These are phyloP conservation scores for Drosophila flavopinicola DNA, from an alignment of 2,888 invertebrate species.

Conservation along the genomic window DNA sequence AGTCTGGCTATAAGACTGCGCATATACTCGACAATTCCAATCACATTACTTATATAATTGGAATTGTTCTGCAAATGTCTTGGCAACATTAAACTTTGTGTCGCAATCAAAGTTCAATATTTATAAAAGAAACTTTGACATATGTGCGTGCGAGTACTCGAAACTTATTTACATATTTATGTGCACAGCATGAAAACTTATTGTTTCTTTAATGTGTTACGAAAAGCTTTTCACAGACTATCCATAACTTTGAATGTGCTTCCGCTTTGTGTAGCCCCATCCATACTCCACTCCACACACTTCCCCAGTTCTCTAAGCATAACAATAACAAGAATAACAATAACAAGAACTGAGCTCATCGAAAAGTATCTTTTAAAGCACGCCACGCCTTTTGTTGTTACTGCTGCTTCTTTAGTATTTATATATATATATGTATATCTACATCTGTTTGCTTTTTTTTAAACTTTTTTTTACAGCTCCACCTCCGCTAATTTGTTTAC, in stretches of 20 bases:
- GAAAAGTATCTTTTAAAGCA: slow-evolving; percentile 48
- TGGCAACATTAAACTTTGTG: slow-evolving; percentile 20
- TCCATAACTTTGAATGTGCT: slow-evolving; percentile 43
- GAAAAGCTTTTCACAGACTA: slow-evolving; percentile 21
- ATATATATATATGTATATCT: slow-evolving; percentile 25
- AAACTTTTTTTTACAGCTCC: slow-evolving; percentile 30
- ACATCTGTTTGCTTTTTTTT: slow-evolving; percentile 63
- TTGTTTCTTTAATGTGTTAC: slow-evolving; percentile 40
- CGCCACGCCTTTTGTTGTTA: slow-evolving; percentile 37
- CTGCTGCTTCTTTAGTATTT: slow-evolving; percentile 2
- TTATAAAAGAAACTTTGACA: slow-evolving; percentile 50
- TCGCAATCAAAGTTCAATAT: slow-evolving; percentile 35
- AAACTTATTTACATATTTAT: slow-evolving; percentile 54
- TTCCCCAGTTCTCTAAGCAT: slow-evolving; percentile 13
- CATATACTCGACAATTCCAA: slow-evolving; percentile 11
- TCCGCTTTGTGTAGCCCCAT: slow-evolving; percentile 38
- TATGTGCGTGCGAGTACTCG: slow-evolving; percentile 27
- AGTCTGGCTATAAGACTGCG: background rate
- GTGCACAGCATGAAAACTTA: slow-evolving; percentile 18
- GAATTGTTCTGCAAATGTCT: slow-evolving; percentile 12
- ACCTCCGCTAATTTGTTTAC: slow-evolving; percentile 65
- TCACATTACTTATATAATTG: slow-evolving; percentile 3
- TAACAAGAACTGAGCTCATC: slow-evolving; percentile 69
- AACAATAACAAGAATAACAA: slow-evolving; percentile 39
- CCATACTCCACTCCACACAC: slow-evolving; percentile 9